Conservation (phyloP, 2,113 vertebrate genomes). For the Beaufortia kweichowensis region DNA sequence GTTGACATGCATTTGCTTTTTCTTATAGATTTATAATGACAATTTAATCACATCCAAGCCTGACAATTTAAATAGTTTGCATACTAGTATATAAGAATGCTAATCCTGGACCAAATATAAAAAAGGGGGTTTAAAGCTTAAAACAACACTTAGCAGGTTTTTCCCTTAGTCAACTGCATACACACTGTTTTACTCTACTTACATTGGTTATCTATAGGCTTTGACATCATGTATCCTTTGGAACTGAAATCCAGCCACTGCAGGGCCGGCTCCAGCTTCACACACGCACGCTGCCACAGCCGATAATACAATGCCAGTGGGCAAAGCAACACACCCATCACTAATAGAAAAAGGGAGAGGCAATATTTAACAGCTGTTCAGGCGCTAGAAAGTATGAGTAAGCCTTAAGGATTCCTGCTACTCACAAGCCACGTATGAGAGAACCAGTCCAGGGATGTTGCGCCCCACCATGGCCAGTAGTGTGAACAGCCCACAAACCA, state of each 20-base stretch:
- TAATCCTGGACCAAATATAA: no score
- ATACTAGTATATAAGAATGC: no score
- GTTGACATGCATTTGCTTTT: no score
- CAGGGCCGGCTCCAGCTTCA: conserved; percentile 86
- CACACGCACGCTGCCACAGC: conserved; percentile 78
- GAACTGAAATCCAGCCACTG: conserved; percentile 90
- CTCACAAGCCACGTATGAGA: conserved; percentile 91
- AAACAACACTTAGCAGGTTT: no score
- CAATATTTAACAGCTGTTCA: not conserved
- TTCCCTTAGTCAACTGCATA: not conserved
- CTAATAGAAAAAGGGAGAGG: conserved; percentile 63
- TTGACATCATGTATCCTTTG: conserved; percentile 86
- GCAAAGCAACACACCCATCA: conserved; percentile 81
- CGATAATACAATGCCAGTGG: conserved; percentile 86
- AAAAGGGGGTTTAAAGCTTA: no score
- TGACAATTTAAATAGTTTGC: no score
- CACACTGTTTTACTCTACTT: conserved; percentile 70
- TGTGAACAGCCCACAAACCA: conserved; percentile 84
- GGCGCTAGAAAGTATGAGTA: not conserved
- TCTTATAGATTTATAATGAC: no score
- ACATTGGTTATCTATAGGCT: conserved; percentile 87
- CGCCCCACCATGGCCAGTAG: conserved; percentile 85
- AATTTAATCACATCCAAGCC: no score
- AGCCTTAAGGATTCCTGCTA: conserved; percentile 51
- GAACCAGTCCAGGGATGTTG: conserved; percentile 86